Conservation (phyloP, 92 coral and sea anemone species). For the Plumapathes pennacea region DNA sequence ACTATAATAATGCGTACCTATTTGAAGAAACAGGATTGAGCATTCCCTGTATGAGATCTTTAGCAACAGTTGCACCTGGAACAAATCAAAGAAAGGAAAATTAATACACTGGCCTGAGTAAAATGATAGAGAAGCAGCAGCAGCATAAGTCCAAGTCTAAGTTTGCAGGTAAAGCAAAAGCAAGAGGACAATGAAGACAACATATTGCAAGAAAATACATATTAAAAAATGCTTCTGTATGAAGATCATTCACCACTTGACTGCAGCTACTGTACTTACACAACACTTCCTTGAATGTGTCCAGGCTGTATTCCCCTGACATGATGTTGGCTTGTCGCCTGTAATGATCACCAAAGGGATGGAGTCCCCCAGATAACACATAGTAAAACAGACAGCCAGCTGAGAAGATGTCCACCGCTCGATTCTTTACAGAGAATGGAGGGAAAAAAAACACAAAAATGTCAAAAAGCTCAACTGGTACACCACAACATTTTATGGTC, state of each 20-base stretch:
- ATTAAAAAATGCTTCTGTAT: not conserved
- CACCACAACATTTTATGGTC: too few relatives aligned
- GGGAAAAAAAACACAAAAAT: not conserved
- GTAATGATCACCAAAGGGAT: conserved; percentile 96
- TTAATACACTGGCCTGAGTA: too few relatives aligned
- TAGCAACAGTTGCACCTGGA: conserved; percentile 74
- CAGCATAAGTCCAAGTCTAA: too few relatives aligned
- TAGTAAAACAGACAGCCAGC: conserved; percentile 96
- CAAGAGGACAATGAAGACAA: too few relatives aligned
- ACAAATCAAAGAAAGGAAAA: too few relatives aligned
- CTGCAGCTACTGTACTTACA: too few relatives aligned
- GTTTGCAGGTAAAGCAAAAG: too few relatives aligned
- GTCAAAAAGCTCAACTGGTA: too few relatives aligned
- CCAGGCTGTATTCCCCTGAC: conserved; percentile 85
- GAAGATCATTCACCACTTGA: not conserved
- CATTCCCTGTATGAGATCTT: conserved; percentile 74
- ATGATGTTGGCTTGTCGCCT: conserved; percentile 90
- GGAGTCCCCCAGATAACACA: conserved; percentile 90
- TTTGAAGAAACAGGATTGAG: conserved; percentile 57
- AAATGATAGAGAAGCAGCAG: too few relatives aligned
- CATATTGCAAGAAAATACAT: not conserved
- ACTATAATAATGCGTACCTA: conserved; percentile 74
- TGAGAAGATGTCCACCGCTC: conserved; percentile 94
- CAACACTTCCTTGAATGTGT: conserved; percentile 61
- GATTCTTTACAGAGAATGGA: conserved; percentile 58